Conservation (phyloP, 2,888 invertebrate genomes). For the Tuberolachnus salignus region DNA sequence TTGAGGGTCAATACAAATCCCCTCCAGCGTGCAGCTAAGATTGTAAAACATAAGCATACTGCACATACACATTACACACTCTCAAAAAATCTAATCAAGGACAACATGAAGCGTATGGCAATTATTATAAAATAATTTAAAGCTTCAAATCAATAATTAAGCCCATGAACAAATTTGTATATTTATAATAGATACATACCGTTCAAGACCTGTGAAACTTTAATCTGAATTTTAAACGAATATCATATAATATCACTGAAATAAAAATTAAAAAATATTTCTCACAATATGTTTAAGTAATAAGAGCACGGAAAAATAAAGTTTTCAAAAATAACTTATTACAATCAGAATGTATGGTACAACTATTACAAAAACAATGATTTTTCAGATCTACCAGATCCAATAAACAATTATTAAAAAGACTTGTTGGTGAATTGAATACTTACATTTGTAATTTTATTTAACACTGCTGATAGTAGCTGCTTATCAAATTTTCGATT, state of each 20-base stretch:
- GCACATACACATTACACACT: neutral
- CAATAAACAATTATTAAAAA: neutral
- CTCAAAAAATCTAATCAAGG: constrained; percentile 38
- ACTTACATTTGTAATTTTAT: neutral
- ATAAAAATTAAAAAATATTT: neutral
- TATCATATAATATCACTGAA: neutral
- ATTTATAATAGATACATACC: constrained; percentile 9
- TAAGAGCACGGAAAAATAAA: no score
- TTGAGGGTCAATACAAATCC: constrained; percentile 40
- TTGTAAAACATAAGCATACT: constrained; percentile 26
- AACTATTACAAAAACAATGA: no score
- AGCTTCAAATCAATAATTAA: neutral
- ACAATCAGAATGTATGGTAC: no score
- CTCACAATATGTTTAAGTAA: no score
- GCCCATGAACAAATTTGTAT: neutral
- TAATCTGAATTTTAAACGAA: neutral
- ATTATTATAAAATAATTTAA: constrained; percentile 2
- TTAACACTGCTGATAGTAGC: neutral
- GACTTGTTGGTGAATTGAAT: neutral
- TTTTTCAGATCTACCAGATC: no score
- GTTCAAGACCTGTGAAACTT: neutral
- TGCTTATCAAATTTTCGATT: constrained; percentile 31
- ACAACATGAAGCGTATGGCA: neutral
- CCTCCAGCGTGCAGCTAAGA: constrained; percentile 34
- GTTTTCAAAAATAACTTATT: no score